Conservation (phyloP, 1,140 invertebrate species). For the Chymomyza costata region DNA sequence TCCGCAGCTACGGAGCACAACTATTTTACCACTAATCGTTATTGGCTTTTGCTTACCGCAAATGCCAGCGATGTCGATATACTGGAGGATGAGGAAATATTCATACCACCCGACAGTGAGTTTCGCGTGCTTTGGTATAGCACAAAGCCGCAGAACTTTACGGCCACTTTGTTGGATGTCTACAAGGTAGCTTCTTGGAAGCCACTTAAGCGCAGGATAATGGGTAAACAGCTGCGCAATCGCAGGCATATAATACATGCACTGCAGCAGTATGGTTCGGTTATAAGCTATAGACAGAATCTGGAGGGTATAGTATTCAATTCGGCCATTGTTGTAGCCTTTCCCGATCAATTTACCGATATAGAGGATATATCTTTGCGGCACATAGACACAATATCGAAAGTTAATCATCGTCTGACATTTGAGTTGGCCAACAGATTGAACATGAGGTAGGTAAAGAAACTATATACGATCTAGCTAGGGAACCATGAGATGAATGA, state of each 20-base stretch:
- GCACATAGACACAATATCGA: constrained; percentile 77
- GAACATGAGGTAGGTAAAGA: constrained; percentile 74
- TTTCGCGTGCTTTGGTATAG: constrained; percentile 37
- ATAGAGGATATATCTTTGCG: constrained; percentile 74
- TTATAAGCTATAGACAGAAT: constrained; percentile 59
- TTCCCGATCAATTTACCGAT: constrained; percentile 69
- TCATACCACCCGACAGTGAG: constrained; percentile 63
- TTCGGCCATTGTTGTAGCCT: constrained; percentile 64
- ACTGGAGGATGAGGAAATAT: constrained; percentile 56
- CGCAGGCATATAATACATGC: constrained; percentile 32
- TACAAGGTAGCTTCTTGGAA: constrained; percentile 60
- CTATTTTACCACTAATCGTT: constrained; percentile 67
- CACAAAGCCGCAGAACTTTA: constrained; percentile 3
- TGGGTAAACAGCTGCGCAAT: constrained; percentile 28
- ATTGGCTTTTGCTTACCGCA: constrained; percentile 54
- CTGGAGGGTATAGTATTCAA: constrained; percentile 65
- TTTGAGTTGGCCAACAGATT: constrained; percentile 75
- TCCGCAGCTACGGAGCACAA: constrained; percentile 59
- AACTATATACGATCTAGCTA: too few species aligned
- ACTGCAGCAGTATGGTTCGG: constrained; percentile 51
- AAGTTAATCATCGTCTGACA: constrained; percentile 76
- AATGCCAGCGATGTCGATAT: constrained; percentile 30
- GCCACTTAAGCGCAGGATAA: constrained; percentile 28
- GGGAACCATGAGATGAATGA: too few species aligned
- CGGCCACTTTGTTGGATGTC: constrained; percentile 41